Conservation (phyloP, 2,113 vertebrate species). For the Amazona vittata region DNA sequence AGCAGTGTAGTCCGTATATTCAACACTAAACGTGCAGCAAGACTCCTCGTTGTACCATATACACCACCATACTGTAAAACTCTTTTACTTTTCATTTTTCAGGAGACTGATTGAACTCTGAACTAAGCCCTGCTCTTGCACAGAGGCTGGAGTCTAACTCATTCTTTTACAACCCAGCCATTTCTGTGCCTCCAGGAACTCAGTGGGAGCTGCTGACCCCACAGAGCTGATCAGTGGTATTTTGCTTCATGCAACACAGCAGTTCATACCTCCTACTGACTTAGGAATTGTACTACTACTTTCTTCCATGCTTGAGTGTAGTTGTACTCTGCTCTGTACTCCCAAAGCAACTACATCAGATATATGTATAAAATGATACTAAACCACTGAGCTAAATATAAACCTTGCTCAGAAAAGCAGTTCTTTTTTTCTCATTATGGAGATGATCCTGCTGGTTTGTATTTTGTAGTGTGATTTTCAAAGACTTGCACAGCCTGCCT, state of each 20-base stretch:
- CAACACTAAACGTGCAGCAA: background rate
- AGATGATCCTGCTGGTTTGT: background rate
- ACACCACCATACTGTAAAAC: fast-evolving
- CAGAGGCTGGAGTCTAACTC: background rate
- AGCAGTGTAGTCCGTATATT: background rate
- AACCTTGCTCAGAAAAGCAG: background rate
- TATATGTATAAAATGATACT: background rate
- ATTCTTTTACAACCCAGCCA: background rate
- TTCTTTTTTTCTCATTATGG: background rate
- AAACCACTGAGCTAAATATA: background rate
- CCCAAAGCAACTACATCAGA: background rate
- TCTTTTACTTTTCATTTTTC: background rate
- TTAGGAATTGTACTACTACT: background rate
- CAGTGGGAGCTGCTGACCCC: background rate
- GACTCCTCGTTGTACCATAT: fast-evolving
- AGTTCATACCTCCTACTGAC: background rate
- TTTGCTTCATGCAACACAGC: background rate
- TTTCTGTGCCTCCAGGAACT: background rate
- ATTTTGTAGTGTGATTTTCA: background rate
- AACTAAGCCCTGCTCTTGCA: background rate
- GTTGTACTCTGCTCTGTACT: background rate
- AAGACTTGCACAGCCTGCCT: background rate
- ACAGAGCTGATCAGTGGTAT: background rate
- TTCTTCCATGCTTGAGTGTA: background rate
- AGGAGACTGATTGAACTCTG: background rate